Percentiles rank a stretch among this genome's conserved stretches.
phyloP scores from a whole-genome alignment of 92 coral and sea anemone genomes.

The Plumapathes pennacea region DNA sequence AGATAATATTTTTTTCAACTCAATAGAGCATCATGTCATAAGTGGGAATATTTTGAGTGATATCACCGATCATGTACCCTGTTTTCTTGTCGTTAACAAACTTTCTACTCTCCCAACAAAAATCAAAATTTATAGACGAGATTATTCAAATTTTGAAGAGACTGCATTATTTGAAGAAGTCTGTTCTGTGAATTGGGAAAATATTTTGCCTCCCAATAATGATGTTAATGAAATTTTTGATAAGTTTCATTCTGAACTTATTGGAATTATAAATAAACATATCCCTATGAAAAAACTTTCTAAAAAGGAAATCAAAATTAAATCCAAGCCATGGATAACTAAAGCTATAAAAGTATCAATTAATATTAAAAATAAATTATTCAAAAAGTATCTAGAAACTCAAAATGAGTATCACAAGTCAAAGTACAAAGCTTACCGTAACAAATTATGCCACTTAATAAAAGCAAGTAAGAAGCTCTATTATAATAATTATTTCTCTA shows the following conservation, averaged over 20 bases:
- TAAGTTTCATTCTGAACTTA: conserved; percentile 14
- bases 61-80: conserved; percentile 55
- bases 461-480: conserved; percentile 26
- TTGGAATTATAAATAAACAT: conserved; percentile 35
- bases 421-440: conserved; percentile 22
- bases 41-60: conserved; percentile 53
- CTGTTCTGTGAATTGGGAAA: conserved; percentile 19
- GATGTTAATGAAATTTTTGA: conserved; percentile 45
- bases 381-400: conserved; percentile 20
- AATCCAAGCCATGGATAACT: conserved; percentile 52
- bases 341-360: conserved; percentile 32
- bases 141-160: conserved; percentile 24
- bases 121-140: conserved; percentile 37
- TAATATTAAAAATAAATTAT: conserved; percentile 22
- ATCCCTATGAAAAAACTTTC: conserved; percentile 38
- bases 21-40: conserved; percentile 39
- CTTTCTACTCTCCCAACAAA: conserved; percentile 8
- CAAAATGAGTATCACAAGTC: conserved; percentile 4
- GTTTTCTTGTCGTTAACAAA: conserved; percentile 25
- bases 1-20: conserved; percentile 57
- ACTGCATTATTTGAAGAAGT: conserved; percentile 19
- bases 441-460: conserved; percentile 37
- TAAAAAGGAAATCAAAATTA: conserved; percentile 28
- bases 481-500: conserved; percentile 25
- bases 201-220: conserved; percentile 1